Evolutionary conservation across 2,888 invertebrate genomes (phyloP).

Genomic region (Deilephila porcellus): DNA sequence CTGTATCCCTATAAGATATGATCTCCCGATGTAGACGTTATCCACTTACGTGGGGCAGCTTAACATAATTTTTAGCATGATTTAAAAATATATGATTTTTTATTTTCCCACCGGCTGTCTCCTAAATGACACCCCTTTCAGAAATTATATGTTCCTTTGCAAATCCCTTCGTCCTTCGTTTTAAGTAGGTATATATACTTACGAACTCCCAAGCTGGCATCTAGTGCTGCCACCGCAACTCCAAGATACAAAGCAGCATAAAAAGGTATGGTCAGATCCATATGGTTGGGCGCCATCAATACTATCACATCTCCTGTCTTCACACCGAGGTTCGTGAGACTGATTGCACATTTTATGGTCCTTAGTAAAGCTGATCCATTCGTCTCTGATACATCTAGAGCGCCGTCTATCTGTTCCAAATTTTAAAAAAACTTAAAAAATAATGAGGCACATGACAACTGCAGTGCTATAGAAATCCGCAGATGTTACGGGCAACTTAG

Average conservation of each 20-base stretch:
- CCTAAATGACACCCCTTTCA: too few relatives aligned
- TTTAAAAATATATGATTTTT: too few relatives aligned
- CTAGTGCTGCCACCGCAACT: slow-evolving; percentile 58
- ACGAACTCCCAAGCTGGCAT: slow-evolving; percentile 58
- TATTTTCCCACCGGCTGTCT: too few relatives aligned
- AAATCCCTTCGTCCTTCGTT: too few relatives aligned
- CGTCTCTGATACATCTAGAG: slow-evolving; percentile 63
- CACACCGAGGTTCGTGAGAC: slow-evolving; percentile 64
- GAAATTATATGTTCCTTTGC: too few relatives aligned
- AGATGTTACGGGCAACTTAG: too few relatives aligned
- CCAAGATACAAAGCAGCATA: slow-evolving; percentile 77
- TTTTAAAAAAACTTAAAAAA: slow-evolving; percentile 1
- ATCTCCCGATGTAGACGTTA: too few relatives aligned
- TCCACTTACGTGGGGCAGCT: too few relatives aligned
- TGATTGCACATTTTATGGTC: slow-evolving; percentile 64
- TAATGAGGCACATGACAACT: too few relatives aligned
- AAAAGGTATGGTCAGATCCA: slow-evolving; percentile 71
- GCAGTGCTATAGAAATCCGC: too few relatives aligned
- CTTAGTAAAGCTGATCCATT: slow-evolving; percentile 60
- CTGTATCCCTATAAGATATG: too few relatives aligned
- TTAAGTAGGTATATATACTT: slow-evolving; percentile 43
- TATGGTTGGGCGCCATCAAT: slow-evolving; percentile 73
- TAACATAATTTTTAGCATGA: too few relatives aligned
- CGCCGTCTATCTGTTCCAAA: slow-evolving; percentile 62
- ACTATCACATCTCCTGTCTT: slow-evolving; percentile 70